These are phyloP conservation scores for Augiades crinisus DNA, from an alignment of 2,888 invertebrate species.

Conservation along the genomic window DNA sequence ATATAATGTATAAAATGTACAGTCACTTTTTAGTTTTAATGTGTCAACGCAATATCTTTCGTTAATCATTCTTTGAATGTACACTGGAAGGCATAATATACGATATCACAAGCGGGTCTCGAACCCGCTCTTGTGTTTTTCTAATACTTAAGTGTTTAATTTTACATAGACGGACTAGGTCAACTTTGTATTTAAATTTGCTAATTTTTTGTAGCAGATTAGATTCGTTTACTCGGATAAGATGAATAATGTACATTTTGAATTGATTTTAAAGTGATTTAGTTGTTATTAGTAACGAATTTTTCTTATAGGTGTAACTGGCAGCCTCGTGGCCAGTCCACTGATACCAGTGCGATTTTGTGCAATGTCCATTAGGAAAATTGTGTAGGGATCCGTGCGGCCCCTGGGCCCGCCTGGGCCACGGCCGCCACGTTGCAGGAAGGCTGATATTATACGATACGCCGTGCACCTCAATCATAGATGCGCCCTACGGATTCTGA, in stretches of 20 bases:
- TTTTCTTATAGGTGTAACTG: constrained; percentile 73
- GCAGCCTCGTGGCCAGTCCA: constrained; percentile 66
- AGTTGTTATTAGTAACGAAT: constrained; percentile 80
- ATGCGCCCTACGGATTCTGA: too few species aligned
- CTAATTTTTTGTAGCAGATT: constrained; percentile 81
- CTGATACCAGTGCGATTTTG: constrained; percentile 74
- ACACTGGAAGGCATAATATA: constrained; percentile 75
- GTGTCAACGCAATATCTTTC: constrained; percentile 75
- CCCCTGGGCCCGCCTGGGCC: too few species aligned
- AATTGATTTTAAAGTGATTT: constrained; percentile 81
- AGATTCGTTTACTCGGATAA: constrained; percentile 77
- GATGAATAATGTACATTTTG: constrained; percentile 79
- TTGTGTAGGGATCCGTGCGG: constrained; percentile 36
- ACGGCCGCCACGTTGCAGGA: constrained; percentile 56
- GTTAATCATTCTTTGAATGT: constrained; percentile 71
- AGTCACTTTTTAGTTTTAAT: constrained; percentile 80
- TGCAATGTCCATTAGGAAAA: constrained; percentile 68
- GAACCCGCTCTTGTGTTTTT: constrained; percentile 65
- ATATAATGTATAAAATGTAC: constrained; percentile 79
- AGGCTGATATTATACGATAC: constrained; percentile 62
- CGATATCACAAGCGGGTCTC: constrained; percentile 67
- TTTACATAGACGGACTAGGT: constrained; percentile 77
- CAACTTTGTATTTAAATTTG: constrained; percentile 80
- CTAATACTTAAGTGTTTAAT: constrained; percentile 78
- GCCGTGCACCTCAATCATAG: too few species aligned